phyloP scores from a whole-genome alignment of 2,113 vertebrate genomes.

The Aviceda subcristata region DNA sequence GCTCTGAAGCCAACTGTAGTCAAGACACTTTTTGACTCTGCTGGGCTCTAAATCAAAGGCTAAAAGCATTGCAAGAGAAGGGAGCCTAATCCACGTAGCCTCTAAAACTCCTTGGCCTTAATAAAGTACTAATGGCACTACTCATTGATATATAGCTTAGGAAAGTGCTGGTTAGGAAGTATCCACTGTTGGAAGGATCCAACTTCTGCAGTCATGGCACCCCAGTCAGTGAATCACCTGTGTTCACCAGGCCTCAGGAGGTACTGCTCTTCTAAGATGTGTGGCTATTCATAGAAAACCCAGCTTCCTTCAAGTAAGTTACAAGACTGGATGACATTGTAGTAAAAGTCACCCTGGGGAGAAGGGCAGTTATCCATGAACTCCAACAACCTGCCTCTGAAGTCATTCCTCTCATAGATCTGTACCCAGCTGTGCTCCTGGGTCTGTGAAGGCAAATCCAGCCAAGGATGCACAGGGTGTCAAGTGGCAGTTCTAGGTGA shows the following conservation, averaged over 20 bases:
- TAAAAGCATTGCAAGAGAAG: not conserved
- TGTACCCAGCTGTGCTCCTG: constrained; percentile 48
- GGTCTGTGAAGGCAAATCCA: not conserved
- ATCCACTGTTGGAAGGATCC: constrained; percentile 68
- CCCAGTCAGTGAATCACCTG: constrained; percentile 68
- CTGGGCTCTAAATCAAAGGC: not conserved
- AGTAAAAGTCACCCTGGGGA: constrained; percentile 64
- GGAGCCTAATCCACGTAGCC: not conserved
- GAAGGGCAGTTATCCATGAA: constrained; percentile 76
- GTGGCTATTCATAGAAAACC: constrained; percentile 65
- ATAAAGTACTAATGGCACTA: not conserved
- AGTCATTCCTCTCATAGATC: constrained; percentile 72
- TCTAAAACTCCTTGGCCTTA: not conserved
- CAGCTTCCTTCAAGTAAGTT: constrained; percentile 69
- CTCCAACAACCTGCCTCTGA: constrained; percentile 70
- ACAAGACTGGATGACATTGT: constrained; percentile 68
- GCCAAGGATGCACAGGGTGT: not conserved
- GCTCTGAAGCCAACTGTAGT: not conserved
- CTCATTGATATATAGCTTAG: not conserved
- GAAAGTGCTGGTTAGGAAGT: constrained; percentile 35
- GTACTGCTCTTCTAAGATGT: constrained; percentile 62
- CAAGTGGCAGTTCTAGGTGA: not conserved
- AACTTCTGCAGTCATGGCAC: constrained; percentile 53
- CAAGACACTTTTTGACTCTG: not conserved
- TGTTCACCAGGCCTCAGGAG: constrained; percentile 70